Evolutionary conservation across 2,888 invertebrate species (phyloP).

Genomic region (Smittia aterrima): DNA sequence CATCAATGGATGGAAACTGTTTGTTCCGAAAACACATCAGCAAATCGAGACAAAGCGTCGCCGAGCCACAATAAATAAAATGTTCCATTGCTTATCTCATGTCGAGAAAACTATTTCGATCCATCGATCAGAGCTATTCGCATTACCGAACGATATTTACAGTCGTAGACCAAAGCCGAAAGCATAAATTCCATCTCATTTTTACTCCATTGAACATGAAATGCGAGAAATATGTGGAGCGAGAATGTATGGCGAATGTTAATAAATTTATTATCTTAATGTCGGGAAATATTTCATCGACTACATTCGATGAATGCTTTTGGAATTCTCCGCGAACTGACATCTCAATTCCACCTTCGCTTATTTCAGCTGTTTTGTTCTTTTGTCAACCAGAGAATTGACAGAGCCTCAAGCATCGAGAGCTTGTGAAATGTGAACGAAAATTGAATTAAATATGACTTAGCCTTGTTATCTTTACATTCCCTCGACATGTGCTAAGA

Average conservation of each 20-base stretch:
- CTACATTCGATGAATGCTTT: no score
- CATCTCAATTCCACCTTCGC: no score
- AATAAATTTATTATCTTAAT: constrained; percentile 25
- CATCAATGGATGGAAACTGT: no score
- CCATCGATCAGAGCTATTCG: background rate
- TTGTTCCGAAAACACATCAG: no score
- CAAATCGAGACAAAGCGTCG: background rate
- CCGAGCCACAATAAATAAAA: background rate
- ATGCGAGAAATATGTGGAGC: background rate
- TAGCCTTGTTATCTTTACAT: background rate
- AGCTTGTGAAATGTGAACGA: background rate
- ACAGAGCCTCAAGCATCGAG: no score
- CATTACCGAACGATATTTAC: constrained; percentile 16
- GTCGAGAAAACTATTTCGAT: no score
- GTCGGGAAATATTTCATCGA: background rate
- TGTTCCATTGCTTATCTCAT: no score
- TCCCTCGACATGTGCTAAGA: background rate
- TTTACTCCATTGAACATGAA: constrained; percentile 2
- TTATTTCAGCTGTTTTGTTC: no score
- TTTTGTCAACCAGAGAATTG: no score
- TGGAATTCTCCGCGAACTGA: no score
- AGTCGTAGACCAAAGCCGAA: background rate
- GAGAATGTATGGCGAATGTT: constrained; percentile 4
- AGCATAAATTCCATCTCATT: background rate
- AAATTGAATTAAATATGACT: constrained; percentile 8